Evolutionary conservation across 1,140 invertebrate genomes (phyloP).

Genomic region (Druon quercuslanigerum): DNA sequence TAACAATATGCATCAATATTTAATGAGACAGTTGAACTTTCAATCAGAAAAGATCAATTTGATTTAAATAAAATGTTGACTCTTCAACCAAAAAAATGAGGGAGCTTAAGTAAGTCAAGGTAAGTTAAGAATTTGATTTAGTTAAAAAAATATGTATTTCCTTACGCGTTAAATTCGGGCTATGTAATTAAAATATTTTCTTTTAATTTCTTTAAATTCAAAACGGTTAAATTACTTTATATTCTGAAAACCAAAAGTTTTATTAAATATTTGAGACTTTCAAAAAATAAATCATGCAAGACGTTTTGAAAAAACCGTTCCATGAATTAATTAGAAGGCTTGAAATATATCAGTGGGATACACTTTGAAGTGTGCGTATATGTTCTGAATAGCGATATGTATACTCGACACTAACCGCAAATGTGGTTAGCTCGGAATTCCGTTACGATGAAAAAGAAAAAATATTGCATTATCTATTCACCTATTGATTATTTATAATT

Average conservation of each 20-base stretch:
- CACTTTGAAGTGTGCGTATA: slow-evolving; percentile 2
- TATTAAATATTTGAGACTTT: background rate
- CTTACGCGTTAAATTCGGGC: no score
- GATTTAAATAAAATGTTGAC: no score
- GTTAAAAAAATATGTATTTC: no score
- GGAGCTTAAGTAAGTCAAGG: no score
- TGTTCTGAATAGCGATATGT: slow-evolving; percentile 7
- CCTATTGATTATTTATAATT: background rate
- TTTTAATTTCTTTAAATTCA: no score
- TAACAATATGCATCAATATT: no score
- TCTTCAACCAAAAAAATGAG: no score
- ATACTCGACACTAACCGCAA: slow-evolving; percentile 11
- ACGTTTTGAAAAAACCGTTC: background rate
- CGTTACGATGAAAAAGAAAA: background rate
- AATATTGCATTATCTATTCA: background rate
- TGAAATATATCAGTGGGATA: slow-evolving; percentile 23
- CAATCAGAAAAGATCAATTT: no score
- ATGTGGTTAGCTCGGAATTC: slow-evolving; percentile 15
- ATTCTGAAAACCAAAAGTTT: background rate
- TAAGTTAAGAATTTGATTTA: no score
- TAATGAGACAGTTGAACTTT: no score
- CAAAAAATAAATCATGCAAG: background rate
- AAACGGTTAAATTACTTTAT: no score
- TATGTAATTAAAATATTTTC: no score
- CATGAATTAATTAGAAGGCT: slow-evolving; percentile 23